phyloP scores from a whole-genome alignment of 2,888 invertebrate genomes.

The Lydus trimaculatus region DNA sequence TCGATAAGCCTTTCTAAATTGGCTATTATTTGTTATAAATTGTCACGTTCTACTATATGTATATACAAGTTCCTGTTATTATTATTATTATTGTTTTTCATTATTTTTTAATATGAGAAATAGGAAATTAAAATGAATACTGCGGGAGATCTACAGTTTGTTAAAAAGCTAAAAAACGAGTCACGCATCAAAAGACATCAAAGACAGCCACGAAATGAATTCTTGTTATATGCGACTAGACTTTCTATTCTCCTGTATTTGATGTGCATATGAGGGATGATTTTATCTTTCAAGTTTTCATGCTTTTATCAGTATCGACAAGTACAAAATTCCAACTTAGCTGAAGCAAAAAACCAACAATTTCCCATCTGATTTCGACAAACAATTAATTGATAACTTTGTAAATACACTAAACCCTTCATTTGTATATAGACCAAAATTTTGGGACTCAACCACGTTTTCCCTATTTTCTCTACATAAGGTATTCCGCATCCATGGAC shows the following conservation, averaged over 20 bases:
- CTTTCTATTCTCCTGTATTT: neutral
- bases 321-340: neutral
- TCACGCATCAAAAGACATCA: slow-evolving; percentile 46
- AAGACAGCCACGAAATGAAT: slow-evolving; percentile 48
- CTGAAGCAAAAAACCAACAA: no score
- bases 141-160: slow-evolving; percentile 36
- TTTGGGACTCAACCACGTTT: no score
- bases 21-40: slow-evolving; percentile 3
- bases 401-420: neutral
- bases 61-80: no score
- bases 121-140: slow-evolving; percentile 17
- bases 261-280: neutral
- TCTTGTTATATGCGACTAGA: slow-evolving; percentile 41
- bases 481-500: no score
- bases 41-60: neutral
- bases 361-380: no score
- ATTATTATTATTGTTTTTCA: no score
- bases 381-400: no score
- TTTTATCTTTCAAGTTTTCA: neutral
- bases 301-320: neutral
- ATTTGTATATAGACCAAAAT: no score
- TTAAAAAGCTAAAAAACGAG: slow-evolving; percentile 49
- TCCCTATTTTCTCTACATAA: no score
- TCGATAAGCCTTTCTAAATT: slow-evolving; percentile 30
- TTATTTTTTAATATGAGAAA: neutral